Percentiles rank a stretch among this genome's conserved stretches.
phyloP scores from a whole-genome alignment of 2,888 invertebrate species.

The Tanypteryx hageni region DNA sequence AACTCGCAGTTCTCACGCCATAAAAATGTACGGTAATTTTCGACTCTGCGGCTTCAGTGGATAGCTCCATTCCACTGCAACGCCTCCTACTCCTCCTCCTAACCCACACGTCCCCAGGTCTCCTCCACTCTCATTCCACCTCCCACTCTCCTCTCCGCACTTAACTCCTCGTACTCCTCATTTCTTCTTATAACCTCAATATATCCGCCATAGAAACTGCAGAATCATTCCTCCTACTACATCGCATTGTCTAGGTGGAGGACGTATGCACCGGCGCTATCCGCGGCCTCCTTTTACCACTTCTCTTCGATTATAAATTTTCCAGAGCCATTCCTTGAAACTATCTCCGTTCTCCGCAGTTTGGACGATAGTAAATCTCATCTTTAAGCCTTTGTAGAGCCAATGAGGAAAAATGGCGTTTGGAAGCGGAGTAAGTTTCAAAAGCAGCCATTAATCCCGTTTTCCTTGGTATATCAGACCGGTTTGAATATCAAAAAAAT shows the following conservation, averaged over 20 bases:
- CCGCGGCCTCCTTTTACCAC: neutral
- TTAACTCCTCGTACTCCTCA: neutral
- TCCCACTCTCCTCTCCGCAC: neutral
- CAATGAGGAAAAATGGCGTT: neutral
- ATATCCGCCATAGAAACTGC: neutral
- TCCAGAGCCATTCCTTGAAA: slow-evolving; percentile 16
- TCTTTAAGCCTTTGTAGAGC: neutral
- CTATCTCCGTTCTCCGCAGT: slow-evolving; percentile 24
- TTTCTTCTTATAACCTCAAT: slow-evolving; percentile 3
- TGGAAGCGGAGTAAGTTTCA: neutral
- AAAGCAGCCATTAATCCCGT: neutral
- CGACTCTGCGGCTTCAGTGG: neutral
- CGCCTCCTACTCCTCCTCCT: neutral
- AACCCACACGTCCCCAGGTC: no score
- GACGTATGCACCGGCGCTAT: slow-evolving; percentile 13
- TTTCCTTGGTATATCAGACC: neutral
- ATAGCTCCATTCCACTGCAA: neutral
- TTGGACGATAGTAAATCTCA: slow-evolving; percentile 13
- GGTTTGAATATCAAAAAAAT: no score
- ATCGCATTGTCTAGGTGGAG: neutral
- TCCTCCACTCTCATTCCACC: neutral
- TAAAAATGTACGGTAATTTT: slow-evolving; percentile 23
- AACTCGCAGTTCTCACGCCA: slow-evolving; percentile 24
- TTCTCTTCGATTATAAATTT: slow-evolving; percentile 15
- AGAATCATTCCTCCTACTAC: slow-evolving; percentile 26